Base-by-base conservation (phyloP, 53 echinoderm and acorn worm species). In the Astropecten irregularis region DNA sequence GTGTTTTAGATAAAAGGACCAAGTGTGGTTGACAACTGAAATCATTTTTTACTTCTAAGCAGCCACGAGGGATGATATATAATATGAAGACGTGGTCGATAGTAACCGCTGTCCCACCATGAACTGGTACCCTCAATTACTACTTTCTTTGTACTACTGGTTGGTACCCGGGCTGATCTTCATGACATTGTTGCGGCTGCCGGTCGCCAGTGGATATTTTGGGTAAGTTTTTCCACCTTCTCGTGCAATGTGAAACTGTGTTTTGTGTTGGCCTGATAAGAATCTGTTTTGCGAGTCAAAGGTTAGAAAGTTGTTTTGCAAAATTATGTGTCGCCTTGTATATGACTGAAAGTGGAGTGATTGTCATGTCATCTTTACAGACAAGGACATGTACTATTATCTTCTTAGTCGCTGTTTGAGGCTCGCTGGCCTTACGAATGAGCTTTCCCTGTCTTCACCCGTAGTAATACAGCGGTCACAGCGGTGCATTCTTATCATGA, bases 151-250 rank as follows among this genome's bases (percentile, higher is more conserved):
- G 61, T 61, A 79, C 31, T 61, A 60, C 61, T 79, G 79, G 62
- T 56, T 74, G 74, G 74, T 74, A 37, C 74, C 57, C 57, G 74
- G 74, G 14, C 62, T 79, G 46, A 34, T 61, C 59, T 32, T 60
- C 48, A 23, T 79, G 79, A 62, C 25, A 40, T 76, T 79, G 62
- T 79, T 79, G 47, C 71, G 71, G 71, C 71, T 71, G 28, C 79
- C 79, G 14, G 46, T 79, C 63, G 62, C 46, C 47, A 13, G 61
- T 62, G 79, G 79, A 79, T 79, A 79, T 46, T 79, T 79, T 79
- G 79, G 79, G 79, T 79, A 79, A 79, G 61, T 69, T 44, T 10
- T 38, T 66, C 34, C n/a, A n/a, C n/a, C n/a, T n/a, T n/a, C n/a
- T n/a, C 28, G 42, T 42, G 59, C 59, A 58, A 30, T 1, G 11